Evolutionary conservation across 2,113 vertebrate genomes (phyloP).

Genomic region (Actenoides lindsayi): DNA sequence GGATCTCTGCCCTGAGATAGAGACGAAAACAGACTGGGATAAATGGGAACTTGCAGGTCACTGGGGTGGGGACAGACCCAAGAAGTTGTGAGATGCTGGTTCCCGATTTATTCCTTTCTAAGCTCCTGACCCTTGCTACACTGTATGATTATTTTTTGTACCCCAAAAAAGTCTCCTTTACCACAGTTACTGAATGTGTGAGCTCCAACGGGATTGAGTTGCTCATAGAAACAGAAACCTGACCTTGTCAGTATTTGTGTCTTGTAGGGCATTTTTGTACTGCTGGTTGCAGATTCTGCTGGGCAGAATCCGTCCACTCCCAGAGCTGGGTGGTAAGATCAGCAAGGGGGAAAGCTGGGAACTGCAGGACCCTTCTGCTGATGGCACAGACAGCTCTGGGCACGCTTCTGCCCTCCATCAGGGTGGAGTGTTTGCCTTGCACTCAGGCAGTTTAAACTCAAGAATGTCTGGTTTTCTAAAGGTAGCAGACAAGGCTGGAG

Average conservation of each 20-base stretch:
- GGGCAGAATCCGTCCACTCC: constrained; percentile 3
- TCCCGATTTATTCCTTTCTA: background rate
- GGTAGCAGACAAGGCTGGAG: background rate
- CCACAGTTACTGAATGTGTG: background rate
- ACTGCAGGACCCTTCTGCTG: background rate
- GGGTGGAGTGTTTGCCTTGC: background rate
- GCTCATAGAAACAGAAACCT: background rate
- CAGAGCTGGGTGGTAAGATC: background rate
- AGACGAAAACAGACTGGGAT: background rate
- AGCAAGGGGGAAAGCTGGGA: background rate
- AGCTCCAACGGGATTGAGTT: constrained; percentile 43
- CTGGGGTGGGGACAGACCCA: background rate
- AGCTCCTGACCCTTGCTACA: background rate
- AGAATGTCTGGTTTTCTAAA: background rate
- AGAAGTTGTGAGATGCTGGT: background rate
- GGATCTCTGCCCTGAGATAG: background rate
- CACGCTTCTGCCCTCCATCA: background rate
- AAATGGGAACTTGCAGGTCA: background rate
- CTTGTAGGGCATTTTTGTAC: background rate
- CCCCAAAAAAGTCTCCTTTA: background rate
- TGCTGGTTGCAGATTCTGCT: constrained; percentile 50
- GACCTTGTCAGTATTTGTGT: background rate
- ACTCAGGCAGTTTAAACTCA: background rate
- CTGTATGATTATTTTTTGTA: background rate
- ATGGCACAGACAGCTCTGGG: background rate